Conservation (phyloP, 2,888 invertebrate species). For the Hirudinaria manillensis region DNA sequence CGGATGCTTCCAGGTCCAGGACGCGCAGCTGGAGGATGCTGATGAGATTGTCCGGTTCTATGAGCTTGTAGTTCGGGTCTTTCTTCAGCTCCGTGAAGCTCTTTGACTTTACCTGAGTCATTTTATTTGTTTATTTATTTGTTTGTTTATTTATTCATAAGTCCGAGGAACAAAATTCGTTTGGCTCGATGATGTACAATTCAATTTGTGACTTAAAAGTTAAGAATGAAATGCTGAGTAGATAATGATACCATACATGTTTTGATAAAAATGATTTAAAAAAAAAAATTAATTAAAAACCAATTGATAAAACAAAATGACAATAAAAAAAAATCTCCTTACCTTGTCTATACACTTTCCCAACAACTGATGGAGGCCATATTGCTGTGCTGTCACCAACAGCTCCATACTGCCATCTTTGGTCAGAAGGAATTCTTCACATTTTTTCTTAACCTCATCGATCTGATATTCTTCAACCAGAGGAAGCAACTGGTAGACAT, state of each 20-base stretch:
- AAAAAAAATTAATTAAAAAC: too few species aligned
- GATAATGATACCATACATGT: too few species aligned
- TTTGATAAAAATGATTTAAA: too few species aligned
- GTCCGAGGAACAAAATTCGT: not conserved
- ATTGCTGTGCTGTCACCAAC: conserved; percentile 44
- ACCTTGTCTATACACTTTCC: conserved; percentile 44
- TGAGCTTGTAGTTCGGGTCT: conserved; percentile 41
- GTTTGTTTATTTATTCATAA: too few species aligned
- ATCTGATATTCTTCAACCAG: conserved; percentile 55
- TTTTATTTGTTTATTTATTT: too few species aligned
- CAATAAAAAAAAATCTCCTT: too few species aligned
- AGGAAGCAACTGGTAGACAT: conserved; percentile 52
- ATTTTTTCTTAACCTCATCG: conserved; percentile 50
- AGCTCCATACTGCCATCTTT: conserved; percentile 46
- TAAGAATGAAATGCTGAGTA: too few species aligned
- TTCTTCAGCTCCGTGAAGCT: conserved; percentile 45
- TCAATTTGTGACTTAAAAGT: not conserved
- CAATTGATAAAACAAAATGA: too few species aligned
- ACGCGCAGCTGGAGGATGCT: conserved; percentile 41
- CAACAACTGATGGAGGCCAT: conserved; percentile 42
- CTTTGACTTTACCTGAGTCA: conserved; percentile 32
- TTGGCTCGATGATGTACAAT: not conserved
- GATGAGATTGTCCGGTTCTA: conserved; percentile 44
- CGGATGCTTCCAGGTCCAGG: conserved; percentile 36
- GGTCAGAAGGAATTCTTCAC: conserved; percentile 51